These are phyloP conservation scores for Polia nebulosa DNA, from an alignment of 2,888 invertebrate species.

Conservation along the genomic window DNA sequence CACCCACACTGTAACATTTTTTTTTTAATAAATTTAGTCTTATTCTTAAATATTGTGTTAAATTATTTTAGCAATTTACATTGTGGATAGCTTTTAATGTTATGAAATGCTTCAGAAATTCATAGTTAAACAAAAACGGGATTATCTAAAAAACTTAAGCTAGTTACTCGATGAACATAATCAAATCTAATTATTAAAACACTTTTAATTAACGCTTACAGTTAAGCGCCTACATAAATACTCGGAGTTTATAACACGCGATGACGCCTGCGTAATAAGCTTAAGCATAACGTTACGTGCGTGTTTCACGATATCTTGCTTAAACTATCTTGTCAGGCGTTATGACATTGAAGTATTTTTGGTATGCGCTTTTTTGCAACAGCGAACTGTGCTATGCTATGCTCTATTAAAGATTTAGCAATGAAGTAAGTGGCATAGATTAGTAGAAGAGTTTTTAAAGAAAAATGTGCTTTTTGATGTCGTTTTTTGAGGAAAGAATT, in stretches of 20 bases:
- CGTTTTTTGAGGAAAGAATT: slow-evolving; percentile 29
- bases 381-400: slow-evolving; percentile 36
- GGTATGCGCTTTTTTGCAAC: slow-evolving; percentile 45
- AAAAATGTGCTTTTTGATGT: slow-evolving; percentile 14
- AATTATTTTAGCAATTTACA: too few relatives aligned
- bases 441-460: slow-evolving; percentile 15
- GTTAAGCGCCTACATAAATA: slow-evolving; percentile 41
- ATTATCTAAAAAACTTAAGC: not conserved
- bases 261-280: slow-evolving; percentile 46
- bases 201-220: not conserved
- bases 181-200: not conserved
- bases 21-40: too few relatives aligned
- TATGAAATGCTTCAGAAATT: not conserved
- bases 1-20: too few relatives aligned
- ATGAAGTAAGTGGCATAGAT: slow-evolving; percentile 41
- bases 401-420: slow-evolving; percentile 60
- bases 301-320: slow-evolving; percentile 41
- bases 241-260: slow-evolving; percentile 7
- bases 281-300: slow-evolving; percentile 40
- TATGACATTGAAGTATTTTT: slow-evolving; percentile 30
- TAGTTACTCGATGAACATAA: not conserved
- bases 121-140: not conserved
- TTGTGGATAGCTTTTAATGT: too few relatives aligned
- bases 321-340: slow-evolving; percentile 51
- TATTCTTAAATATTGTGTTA: too few relatives aligned